Percentiles rank a stretch among this genome's conserved stretches.
Evolutionary conservation across 2,888 invertebrate species (phyloP).

Genomic region (Orthosia gothica): DNA sequence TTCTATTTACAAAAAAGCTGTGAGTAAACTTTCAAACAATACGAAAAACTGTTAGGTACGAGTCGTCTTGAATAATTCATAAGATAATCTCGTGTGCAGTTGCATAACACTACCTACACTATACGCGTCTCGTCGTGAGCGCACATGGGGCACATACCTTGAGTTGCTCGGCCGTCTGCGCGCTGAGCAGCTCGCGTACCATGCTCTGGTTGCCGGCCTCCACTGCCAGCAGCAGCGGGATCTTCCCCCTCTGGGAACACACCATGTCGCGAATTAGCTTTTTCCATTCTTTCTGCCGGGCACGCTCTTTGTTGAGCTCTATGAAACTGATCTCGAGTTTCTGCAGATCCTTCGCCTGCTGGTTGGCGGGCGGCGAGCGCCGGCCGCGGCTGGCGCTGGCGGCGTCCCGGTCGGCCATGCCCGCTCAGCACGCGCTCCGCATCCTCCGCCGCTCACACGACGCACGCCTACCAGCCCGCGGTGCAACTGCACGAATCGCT

Average conservation of each 20-base stretch:
- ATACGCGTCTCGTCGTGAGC: not conserved
- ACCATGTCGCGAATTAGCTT: slow-evolving; percentile 91
- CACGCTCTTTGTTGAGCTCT: slow-evolving; percentile 90
- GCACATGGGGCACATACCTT: slow-evolving; percentile 87
- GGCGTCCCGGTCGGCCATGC: slow-evolving; percentile 78
- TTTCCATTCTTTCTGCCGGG: slow-evolving; percentile 90
- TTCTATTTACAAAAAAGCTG: slow-evolving; percentile 25
- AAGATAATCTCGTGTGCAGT: slow-evolving; percentile 42
- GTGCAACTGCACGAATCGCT: slow-evolving; percentile 84
- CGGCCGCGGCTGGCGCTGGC: slow-evolving; percentile 80
- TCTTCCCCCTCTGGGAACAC: slow-evolving; percentile 96
- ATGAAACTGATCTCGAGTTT: slow-evolving; percentile 89
- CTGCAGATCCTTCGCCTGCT: slow-evolving; percentile 84
- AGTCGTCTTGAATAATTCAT: slow-evolving; percentile 51
- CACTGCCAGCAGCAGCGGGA: slow-evolving; percentile 98
- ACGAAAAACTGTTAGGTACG: slow-evolving; percentile 2
- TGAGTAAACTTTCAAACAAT: slow-evolving; percentile 26
- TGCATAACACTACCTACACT: slow-evolving; percentile 50
- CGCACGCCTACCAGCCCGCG: slow-evolving; percentile 80
- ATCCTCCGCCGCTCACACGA: slow-evolving; percentile 79
- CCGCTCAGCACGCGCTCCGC: slow-evolving; percentile 71
- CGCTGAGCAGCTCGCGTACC: slow-evolving; percentile 97
- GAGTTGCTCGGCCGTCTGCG: slow-evolving; percentile 97
- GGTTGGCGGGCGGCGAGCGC: slow-evolving; percentile 82
- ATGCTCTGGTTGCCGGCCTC: slow-evolving; percentile 99